These are phyloP conservation scores for Lasius platythorax DNA, from an alignment of 2,888 invertebrate species.

Conservation along the genomic window DNA sequence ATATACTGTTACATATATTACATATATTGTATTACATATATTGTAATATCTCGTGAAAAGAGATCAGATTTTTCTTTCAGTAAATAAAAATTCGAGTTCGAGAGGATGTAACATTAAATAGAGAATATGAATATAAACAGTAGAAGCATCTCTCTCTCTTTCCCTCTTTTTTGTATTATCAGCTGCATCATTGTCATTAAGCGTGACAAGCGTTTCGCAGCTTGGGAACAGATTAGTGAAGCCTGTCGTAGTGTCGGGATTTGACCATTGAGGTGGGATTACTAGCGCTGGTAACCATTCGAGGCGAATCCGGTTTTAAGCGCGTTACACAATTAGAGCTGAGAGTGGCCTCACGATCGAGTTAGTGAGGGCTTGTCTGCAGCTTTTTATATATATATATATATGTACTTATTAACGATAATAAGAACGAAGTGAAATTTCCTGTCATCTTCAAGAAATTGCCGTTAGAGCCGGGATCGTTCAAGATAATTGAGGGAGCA, in stretches of 20 bases:
- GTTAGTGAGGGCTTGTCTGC: conserved; percentile 60
- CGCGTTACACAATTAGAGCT: conserved; percentile 73
- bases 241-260: conserved; percentile 72
- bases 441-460: conserved; percentile 60
- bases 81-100: neutral
- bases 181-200: conserved; percentile 32
- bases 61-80: neutral
- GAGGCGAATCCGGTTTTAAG: conserved; percentile 71
- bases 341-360: conserved; percentile 61
- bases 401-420: conserved; percentile 73
- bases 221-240: conserved; percentile 73
- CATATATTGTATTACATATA: too few species aligned
- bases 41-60: neutral
- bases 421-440: conserved; percentile 75
- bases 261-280: conserved; percentile 74
- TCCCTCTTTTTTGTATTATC: conserved; percentile 12
- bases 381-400: conserved; percentile 58
- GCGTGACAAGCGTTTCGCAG: conserved; percentile 68
- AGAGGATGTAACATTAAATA: neutral
- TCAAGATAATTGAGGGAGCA: conserved; percentile 10
- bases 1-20: too few species aligned
- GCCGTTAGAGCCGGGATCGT: neutral
- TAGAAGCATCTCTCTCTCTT: neutral
- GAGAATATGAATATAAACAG: neutral
- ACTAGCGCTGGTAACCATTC: conserved; percentile 69